Evolutionary conservation across 2,113 vertebrate genomes (phyloP).

Genomic region (Phoenicopterus ruber): DNA sequence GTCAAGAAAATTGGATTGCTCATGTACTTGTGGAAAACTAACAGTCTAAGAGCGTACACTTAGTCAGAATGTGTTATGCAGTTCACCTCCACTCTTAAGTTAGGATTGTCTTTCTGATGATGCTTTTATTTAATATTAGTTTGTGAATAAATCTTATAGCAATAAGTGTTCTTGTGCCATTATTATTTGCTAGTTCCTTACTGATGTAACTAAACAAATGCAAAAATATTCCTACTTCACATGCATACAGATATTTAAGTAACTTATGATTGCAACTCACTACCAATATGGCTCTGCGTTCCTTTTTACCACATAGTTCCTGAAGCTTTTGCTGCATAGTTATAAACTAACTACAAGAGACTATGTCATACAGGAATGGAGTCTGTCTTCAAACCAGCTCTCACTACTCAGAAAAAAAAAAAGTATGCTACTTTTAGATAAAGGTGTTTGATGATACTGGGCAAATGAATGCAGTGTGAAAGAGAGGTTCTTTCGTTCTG

Average conservation of each 20-base stretch:
- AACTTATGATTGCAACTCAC: not conserved
- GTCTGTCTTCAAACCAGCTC: not conserved
- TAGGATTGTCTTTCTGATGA: not conserved
- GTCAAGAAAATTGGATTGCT: not conserved
- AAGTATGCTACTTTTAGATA: not conserved
- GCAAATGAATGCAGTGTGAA: not conserved
- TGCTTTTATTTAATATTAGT: not conserved
- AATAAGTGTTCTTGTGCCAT: not conserved
- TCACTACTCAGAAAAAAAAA: not conserved
- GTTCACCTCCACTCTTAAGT: not conserved
- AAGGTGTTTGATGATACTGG: not conserved
- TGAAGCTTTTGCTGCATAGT: not conserved
- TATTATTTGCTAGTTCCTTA: not conserved
- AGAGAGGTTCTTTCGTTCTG: not conserved
- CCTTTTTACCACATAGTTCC: not conserved
- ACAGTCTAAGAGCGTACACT: not conserved
- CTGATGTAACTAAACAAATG: not conserved
- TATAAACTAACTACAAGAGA: not conserved
- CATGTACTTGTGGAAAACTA: not conserved
- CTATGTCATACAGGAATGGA: not conserved
- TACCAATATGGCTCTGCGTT: not conserved
- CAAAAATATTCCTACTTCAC: not conserved
- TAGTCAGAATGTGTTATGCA: not conserved
- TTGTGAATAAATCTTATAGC: not conserved
- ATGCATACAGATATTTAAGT: accelerated